Evolutionary conservation across 2,888 invertebrate species (phyloP), one percentile per base, ranked within the genome.

Genomic region (Limnephilus marmoratus): DNA sequence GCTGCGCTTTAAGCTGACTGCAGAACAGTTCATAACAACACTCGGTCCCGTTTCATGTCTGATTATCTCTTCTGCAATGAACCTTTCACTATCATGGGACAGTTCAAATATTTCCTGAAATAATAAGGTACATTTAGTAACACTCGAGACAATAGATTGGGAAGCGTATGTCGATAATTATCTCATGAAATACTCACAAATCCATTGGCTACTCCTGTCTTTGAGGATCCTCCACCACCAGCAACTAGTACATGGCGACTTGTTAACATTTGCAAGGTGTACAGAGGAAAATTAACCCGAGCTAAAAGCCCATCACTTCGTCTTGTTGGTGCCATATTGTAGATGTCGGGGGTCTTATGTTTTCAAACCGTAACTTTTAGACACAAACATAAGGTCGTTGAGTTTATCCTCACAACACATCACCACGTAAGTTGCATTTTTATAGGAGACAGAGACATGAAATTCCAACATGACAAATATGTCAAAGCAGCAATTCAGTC

Each of bases 171-270:
- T 93, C 93, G 93, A 41, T 11, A 89, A 89, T 45, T 68, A 68
- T n/a, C 81, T n/a, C 18, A 90, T 82, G 53, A 82, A 18, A 53
- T 31, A 97, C 98, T 97, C 96, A 99, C 99, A 96, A 99, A 98
- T 95, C 99, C 99, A 97, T 99, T 99, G 81, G 98, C 98, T 91
- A 99, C 98, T 91, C 99, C 99, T 86, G 99, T 99, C 95, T 99
- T 99, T 29, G 99, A 98, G 81, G 98, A 98, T 92, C 99, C 99
- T 93, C 99, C 99, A 91, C 99, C 99, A 91, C 99, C 99, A 93
- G 98, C 99, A 88, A 99, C 99, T 93, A 99, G 96, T 94, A 99
- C 98, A 96, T 99, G 99, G 94, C 99, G 97, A 95, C 98, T 98
- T 53, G 98, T 98, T 93, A 99, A 96, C 96, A 98, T 98, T 96